Evolutionary conservation across 2,113 vertebrate species (phyloP).

Genomic region (Trematocara unimaculatum): DNA sequence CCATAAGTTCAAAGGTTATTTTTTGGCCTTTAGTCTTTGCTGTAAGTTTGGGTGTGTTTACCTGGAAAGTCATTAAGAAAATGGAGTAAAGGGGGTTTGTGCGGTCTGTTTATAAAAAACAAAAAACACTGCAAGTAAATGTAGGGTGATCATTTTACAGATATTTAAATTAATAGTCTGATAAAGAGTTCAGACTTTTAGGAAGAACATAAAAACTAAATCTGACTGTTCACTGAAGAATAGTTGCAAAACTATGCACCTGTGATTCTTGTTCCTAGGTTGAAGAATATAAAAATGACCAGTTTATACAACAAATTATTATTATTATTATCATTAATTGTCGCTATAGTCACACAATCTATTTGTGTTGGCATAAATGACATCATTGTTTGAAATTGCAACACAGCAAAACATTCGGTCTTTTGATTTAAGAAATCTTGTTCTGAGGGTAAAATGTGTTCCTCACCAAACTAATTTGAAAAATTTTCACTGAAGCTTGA

Average conservation of each 20-base stretch:
- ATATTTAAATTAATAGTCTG: background rate
- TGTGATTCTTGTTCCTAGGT: background rate
- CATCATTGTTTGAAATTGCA: background rate
- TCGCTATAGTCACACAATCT: background rate
- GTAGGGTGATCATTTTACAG: background rate
- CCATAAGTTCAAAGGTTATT: constrained; percentile 37
- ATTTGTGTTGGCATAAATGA: background rate
- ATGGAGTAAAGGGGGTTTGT: background rate
- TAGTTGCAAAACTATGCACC: background rate
- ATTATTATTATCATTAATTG: background rate
- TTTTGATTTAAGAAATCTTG: background rate
- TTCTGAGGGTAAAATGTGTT: background rate
- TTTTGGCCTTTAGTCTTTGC: background rate
- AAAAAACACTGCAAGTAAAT: background rate
- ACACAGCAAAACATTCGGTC: background rate
- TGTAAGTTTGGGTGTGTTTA: background rate
- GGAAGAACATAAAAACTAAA: background rate
- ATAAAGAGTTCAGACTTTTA: background rate
- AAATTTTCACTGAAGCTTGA: background rate
- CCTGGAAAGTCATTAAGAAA: background rate
- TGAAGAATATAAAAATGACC: background rate
- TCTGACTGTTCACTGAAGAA: background rate
- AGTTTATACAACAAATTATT: background rate
- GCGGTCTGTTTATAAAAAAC: fast-evolving
- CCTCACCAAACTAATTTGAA: background rate